Evolutionary conservation across 2,797 vertebrate genomes (phyloP).

Genomic region (Eidolon dupreanum): DNA sequence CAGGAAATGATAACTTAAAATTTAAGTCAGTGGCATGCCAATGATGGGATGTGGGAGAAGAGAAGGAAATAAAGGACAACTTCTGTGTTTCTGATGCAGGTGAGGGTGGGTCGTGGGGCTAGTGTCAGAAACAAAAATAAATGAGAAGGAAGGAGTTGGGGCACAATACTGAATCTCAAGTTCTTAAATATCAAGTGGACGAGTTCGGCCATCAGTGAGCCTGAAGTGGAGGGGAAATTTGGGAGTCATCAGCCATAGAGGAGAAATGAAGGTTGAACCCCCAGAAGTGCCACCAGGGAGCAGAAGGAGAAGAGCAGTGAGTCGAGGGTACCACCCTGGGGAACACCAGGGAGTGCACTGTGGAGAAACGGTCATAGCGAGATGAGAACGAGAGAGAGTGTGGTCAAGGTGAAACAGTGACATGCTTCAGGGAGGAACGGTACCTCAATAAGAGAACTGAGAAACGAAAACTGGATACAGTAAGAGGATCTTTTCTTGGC

Average conservation of each 20-base stretch:
- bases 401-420: neutral
- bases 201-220: neutral
- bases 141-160: neutral
- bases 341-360: rapidly evolving
- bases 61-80: neutral
- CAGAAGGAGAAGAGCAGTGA: neutral
- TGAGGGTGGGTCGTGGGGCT: neutral
- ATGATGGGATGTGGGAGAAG: neutral
- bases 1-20: neutral
- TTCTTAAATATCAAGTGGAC: too few species aligned
- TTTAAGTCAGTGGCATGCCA: neutral
- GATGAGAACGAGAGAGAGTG: neutral
- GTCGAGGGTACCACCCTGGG: neutral
- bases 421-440: neutral
- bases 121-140: neutral
- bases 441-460: neutral
- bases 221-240: neutral
- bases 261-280: neutral
- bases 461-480: neutral
- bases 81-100: neutral
- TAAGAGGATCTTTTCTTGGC: neutral
- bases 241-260: neutral
- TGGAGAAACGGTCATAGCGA: neutral
- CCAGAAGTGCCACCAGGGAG: neutral
- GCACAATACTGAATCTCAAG: neutral